Conservation (phyloP, 1,140 invertebrate genomes). For the Magallana gigas region DNA sequence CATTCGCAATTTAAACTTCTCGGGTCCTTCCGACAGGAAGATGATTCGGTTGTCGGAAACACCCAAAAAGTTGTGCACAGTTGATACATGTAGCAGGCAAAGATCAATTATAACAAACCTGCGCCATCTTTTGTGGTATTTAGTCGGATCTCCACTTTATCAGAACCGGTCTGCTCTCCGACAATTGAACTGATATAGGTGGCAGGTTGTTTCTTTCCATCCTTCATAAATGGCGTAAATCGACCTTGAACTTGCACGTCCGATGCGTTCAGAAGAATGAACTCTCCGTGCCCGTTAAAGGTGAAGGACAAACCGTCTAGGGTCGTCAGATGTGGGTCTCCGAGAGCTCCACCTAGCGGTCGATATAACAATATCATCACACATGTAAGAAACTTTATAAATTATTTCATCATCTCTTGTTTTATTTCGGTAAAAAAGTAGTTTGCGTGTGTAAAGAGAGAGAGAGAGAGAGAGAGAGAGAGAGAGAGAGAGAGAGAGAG, state of each 20-base stretch:
- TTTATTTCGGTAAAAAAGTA: no score
- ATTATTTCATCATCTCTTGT: no score
- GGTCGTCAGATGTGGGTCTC: conserved; percentile 52
- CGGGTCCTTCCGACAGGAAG: no score
- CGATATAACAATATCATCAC: no score
- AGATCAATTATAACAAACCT: background rate
- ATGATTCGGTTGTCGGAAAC: no score
- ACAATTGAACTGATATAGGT: conserved; percentile 44
- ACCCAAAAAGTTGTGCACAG: background rate
- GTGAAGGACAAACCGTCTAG: conserved; percentile 50
- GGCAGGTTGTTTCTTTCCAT: background rate
- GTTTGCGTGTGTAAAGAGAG: no score
- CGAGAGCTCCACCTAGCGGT: conserved; percentile 23
- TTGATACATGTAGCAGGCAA: conserved; percentile 26
- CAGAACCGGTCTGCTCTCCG: conserved; percentile 31
- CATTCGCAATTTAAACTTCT: no score
- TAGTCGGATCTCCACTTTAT: conserved; percentile 49
- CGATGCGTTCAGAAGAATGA: conserved; percentile 30
- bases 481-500: no score
- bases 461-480: no score
- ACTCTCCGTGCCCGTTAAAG: conserved; percentile 55
- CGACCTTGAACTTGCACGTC: conserved; percentile 40
- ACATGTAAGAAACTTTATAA: no score
- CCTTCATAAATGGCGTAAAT: background rate
- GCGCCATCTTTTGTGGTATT: conserved; percentile 40